phyloP scores from a whole-genome alignment of 2,888 invertebrate species.

The Protophormia terraenovae region DNA sequence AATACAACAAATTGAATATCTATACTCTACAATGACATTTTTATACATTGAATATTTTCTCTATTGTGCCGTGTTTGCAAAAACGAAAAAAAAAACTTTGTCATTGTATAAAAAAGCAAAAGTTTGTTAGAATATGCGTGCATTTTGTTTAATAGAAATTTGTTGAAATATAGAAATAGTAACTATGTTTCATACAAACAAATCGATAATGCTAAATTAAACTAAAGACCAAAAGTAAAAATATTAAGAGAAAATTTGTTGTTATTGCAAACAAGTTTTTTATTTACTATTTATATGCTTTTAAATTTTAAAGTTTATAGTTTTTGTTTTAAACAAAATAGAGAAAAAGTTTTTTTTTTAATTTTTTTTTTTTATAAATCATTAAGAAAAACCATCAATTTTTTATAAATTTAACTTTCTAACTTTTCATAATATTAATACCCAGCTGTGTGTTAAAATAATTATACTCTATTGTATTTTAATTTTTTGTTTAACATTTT shows the following conservation, averaged over 20 bases:
- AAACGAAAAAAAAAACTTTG: conserved; percentile 12
- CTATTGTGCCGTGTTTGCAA: conserved; percentile 12
- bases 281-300: neutral
- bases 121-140: neutral
- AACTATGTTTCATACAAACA: neutral
- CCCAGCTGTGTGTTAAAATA: neutral
- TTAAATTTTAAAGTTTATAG: neutral
- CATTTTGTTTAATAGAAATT: too few species aligned
- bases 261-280: neutral
- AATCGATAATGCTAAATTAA: conserved; percentile 59
- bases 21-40: conserved; percentile 38
- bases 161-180: neutral
- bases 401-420: neutral
- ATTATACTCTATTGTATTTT: neutral
- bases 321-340: too few species aligned
- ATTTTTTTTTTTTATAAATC: too few species aligned
- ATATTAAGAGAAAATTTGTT: neutral
- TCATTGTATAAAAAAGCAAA: neutral
- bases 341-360: too few species aligned
- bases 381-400: too few species aligned
- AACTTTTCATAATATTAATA: neutral
- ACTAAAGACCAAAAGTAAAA: conserved; percentile 31
- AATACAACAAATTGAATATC: conserved; percentile 39
- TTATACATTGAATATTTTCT: neutral
- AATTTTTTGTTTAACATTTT: neutral